Conservation (phyloP, 2,888 invertebrate species). For the Phalangium opilio region DNA sequence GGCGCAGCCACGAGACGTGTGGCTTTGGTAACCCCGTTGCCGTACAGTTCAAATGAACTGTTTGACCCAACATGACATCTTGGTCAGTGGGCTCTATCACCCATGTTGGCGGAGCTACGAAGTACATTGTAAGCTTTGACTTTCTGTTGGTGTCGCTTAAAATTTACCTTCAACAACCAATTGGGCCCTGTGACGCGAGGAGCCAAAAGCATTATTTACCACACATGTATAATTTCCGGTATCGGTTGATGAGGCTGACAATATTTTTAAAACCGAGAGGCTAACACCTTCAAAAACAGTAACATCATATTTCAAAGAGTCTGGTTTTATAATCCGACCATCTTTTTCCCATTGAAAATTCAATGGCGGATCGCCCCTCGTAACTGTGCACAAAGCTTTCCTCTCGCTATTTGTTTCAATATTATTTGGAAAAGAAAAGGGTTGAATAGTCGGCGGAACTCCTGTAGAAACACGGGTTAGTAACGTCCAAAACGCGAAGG, state of each 20-base stretch:
- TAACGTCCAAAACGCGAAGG: too few relatives aligned
- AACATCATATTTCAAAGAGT: slow-evolving; percentile 4
- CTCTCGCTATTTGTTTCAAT: slow-evolving; percentile 14
- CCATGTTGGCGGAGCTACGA: slow-evolving; percentile 10
- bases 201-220: slow-evolving; percentile 7
- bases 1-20: slow-evolving; percentile 4
- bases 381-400: slow-evolving; percentile 17
- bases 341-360: slow-evolving; percentile 16
- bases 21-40: slow-evolving; percentile 12
- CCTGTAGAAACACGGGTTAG: too few relatives aligned
- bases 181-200: slow-evolving; percentile 7
- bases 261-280: not conserved
- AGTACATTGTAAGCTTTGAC: not conserved
- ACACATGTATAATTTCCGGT: slow-evolving; percentile 12
- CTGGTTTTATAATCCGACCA: slow-evolving; percentile 6
- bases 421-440: slow-evolving; percentile 12
- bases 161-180: slow-evolving; percentile 16
- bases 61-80: slow-evolving; percentile 6
- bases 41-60: slow-evolving; percentile 7
- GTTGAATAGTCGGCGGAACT: slow-evolving; percentile 6
- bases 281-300: slow-evolving; percentile 5
- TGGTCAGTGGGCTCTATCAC: slow-evolving; percentile 7
- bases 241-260: too few relatives aligned
- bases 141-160: too few relatives aligned
- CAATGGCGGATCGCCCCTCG: slow-evolving; percentile 17